Conservation (phyloP, 2,888 invertebrate species). For the Caenorhabditis macrosperma region DNA sequence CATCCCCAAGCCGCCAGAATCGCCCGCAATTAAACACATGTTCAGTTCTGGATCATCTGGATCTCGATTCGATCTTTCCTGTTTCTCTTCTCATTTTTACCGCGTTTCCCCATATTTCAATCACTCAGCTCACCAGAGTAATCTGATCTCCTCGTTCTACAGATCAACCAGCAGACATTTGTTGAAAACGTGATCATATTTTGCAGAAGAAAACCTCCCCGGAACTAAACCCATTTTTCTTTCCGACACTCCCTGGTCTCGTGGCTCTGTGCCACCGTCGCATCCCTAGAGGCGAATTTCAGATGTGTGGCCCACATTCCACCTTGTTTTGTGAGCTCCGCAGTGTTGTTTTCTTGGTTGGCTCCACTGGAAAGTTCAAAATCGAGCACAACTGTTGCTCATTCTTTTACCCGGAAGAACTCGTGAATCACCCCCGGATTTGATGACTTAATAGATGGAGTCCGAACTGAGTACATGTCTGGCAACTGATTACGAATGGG, state of each 20-base stretch:
- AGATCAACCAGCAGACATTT: conserved; percentile 16
- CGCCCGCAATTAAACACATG: conserved; percentile 6
- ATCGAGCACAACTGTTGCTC: conserved; percentile 11
- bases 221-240: conserved; percentile 25
- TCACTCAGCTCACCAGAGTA: conserved; percentile 12
- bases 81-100: background rate
- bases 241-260: conserved; percentile 34
- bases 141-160: conserved; percentile 16
- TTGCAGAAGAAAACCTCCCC: conserved; percentile 6
- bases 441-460: conserved; percentile 5
- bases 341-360: background rate
- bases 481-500: too few species aligned
- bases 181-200: conserved; percentile 53
- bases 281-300: conserved; percentile 25
- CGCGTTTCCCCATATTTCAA: background rate
- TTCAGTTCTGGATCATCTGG: background rate
- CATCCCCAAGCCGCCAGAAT: background rate
- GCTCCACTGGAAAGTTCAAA: conserved; percentile 12
- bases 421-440: conserved; percentile 20
- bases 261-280: conserved; percentile 5
- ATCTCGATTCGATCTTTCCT: background rate
- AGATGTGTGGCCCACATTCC: conserved; percentile 23
- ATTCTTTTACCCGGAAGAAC: conserved; percentile 12
- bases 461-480: background rate
- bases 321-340: background rate